Evolutionary conservation across 2,113 vertebrate genomes (phyloP).

Genomic region (Lepus timidus): DNA sequence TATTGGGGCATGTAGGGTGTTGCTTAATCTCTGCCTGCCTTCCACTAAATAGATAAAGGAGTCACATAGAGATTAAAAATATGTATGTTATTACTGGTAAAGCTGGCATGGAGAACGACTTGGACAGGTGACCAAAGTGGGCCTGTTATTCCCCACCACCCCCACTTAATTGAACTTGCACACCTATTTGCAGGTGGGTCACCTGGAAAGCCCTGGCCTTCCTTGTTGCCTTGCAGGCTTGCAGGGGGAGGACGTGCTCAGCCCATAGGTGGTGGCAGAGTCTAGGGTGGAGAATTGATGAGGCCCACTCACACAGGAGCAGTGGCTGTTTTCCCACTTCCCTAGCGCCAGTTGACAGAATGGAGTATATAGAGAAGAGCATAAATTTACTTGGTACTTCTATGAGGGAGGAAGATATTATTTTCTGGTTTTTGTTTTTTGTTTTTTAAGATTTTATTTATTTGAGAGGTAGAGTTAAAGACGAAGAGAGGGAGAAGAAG

Average conservation of each 20-base stretch:
- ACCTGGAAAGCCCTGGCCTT: neutral
- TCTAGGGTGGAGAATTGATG: neutral
- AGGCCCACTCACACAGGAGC: neutral
- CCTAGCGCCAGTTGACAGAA: neutral
- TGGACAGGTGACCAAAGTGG: neutral
- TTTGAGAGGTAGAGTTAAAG: too few species aligned
- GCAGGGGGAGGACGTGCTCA: neutral
- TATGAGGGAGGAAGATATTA: neutral
- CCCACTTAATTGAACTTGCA: neutral
- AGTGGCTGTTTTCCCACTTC: neutral
- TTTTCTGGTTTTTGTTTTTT: neutral
- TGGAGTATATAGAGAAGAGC: neutral
- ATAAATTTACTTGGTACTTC: neutral
- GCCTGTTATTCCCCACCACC: neutral
- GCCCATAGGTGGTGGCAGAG: neutral
- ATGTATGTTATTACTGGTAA: neutral
- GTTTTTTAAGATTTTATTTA: too few species aligned
- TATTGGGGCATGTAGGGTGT: conserved; percentile 7
- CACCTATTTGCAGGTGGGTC: neutral
- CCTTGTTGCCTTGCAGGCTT: neutral
- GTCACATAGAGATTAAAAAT: conserved; percentile 30
- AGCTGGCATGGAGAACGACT: neutral
- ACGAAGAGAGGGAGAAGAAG: too few species aligned
- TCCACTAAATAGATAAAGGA: neutral
- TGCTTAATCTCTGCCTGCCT: conserved; percentile 13